Evolutionary conservation across 2,888 invertebrate species (phyloP).

Genomic region (Leptinotarsa peninsularis): DNA sequence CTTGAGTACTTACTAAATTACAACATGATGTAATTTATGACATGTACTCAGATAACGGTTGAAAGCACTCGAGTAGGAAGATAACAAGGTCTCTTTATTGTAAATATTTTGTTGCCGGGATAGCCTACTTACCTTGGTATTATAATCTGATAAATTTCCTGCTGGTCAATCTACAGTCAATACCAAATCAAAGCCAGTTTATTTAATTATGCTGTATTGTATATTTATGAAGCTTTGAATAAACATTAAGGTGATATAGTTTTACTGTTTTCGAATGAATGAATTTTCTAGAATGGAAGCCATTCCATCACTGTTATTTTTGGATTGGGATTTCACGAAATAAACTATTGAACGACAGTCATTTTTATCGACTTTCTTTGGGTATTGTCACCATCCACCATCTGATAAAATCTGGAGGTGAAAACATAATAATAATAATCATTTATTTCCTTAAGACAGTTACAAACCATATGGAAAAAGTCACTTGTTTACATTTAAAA

Average conservation of each 20-base stretch:
- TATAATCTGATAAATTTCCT: constrained; percentile 7
- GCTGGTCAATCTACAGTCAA: neutral
- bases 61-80: constrained; percentile 17
- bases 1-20: neutral
- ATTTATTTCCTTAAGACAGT: too few species aligned
- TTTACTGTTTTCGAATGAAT: neutral
- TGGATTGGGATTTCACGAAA: too few species aligned
- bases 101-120: neutral
- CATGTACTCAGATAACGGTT: constrained; percentile 11
- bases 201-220: neutral
- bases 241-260: neutral
- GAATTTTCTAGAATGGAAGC: too few species aligned
- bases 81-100: constrained; percentile 16
- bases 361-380: too few species aligned
- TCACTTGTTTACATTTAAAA: too few species aligned
- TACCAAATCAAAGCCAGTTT: neutral
- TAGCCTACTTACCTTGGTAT: constrained; percentile 9
- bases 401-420: too few species aligned
- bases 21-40: constrained; percentile 2
- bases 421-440: too few species aligned
- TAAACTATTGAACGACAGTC: too few species aligned
- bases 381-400: too few species aligned
- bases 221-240: constrained; percentile 1
- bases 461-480: too few species aligned
- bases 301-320: too few species aligned